phyloP scores from a whole-genome alignment of 2,888 invertebrate species.

The Cataglyphis livida region DNA sequence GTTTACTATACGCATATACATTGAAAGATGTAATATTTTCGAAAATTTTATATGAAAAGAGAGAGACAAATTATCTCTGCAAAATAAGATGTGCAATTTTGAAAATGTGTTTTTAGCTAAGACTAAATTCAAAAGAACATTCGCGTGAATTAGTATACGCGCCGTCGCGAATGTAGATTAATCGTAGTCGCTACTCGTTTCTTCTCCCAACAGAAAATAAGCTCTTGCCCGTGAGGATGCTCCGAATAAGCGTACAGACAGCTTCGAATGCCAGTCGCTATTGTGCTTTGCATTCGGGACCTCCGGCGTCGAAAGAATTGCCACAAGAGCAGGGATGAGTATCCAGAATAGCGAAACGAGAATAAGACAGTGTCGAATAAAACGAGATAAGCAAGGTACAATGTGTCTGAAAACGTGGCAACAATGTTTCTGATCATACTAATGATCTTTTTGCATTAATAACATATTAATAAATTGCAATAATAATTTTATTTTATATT shows the following conservation, averaged over 20 bases:
- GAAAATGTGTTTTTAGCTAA: conserved; percentile 4
- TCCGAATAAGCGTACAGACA: conserved; percentile 32
- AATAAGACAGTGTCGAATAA: conserved; percentile 11
- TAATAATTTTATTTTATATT: not conserved
- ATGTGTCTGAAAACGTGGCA: not conserved
- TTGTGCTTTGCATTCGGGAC: conserved; percentile 61
- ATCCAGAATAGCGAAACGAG: conserved; percentile 31
- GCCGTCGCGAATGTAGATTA: conserved; percentile 8
- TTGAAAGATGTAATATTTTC: not conserved
- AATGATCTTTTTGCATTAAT: conserved; percentile 8
- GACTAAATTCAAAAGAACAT: not conserved
- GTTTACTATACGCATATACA: not conserved
- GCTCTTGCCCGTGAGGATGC: conserved; percentile 26
- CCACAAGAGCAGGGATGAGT: conserved; percentile 1
- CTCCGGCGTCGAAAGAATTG: conserved; percentile 55
- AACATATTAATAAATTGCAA: not conserved
- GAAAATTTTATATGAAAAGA: not conserved
- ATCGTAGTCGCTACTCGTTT: conserved; percentile 24
- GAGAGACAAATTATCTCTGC: not conserved
- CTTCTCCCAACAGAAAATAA: conserved; percentile 21
- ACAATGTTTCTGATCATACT: not conserved
- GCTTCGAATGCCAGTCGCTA: conserved; percentile 48
- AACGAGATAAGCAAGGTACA: conserved; percentile 6
- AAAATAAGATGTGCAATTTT: not conserved
- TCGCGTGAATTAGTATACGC: not conserved